Evolutionary conservation across 2,113 vertebrate genomes (phyloP), one percentile per base, ranked within the genome.

Genomic region (Emydocephalus ijimae): DNA sequence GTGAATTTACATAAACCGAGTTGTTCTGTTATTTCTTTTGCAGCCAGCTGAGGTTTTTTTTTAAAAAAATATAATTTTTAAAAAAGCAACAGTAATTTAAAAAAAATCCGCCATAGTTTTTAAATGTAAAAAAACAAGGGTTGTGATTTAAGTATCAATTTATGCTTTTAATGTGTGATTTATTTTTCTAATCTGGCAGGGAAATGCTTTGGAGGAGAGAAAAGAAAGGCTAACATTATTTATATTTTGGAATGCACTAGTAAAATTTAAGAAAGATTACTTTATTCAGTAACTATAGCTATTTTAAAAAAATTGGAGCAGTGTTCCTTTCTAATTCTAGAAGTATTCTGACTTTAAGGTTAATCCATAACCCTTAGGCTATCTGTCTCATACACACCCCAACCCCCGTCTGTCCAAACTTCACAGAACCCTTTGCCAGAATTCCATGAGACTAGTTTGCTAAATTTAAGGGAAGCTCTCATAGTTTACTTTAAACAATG

Each of bases 101-200:
- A 18, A 89, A 89, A 81, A 91, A 57, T 8, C 43, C 1, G 26
- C 74, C 14, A 8, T 55, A 6, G 87, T 91, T 89, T 45, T 12
- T 43, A 89, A 89, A 93, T 69, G 74, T 56, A 48, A 91, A 93
- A 91, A 90, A n/a, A 48, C 89, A 91, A 91, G 18, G 3, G 3
- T 64, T 89, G 74, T 54, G 87, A 69, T 56, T 64, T 24, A 64
- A 91, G 54, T 34, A 69, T 93, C 85, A 29, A 52, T 3, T 74
- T 89, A 85, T 93, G 87, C 64, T 87, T 74, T 86, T 43, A 52
- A 23, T 52, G 52, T 54, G 50, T 81, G 18, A 4, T 29, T 29
- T 64, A 7, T 59, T 85, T 20, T 91, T 45, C 52, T 34, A 34
- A 74, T 34, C 29, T 74, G n/a, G 29, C 64, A 50, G 24, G 24